These are phyloP conservation scores for Brachirus orientalis DNA, from an alignment of 2,113 vertebrate genomes.

Conservation along the genomic window DNA sequence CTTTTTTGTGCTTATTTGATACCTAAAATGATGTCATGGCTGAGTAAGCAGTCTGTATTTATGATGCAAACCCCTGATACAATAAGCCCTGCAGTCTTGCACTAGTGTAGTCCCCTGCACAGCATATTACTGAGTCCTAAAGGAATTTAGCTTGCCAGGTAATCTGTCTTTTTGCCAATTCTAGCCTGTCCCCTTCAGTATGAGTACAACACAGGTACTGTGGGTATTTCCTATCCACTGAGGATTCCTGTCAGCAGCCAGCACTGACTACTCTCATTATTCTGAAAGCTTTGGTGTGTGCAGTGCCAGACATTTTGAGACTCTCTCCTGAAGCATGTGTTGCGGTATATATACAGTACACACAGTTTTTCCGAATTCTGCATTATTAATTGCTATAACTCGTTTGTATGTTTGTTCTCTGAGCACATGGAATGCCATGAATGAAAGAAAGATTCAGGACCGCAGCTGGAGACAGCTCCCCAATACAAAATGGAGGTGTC, in stretches of 20 bases:
- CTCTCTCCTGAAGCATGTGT: slow-evolving; percentile 9
- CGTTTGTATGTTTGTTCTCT: slow-evolving; percentile 1
- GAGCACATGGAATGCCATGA: not conserved
- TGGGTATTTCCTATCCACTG: slow-evolving; percentile 13
- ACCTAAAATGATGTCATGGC: not conserved
- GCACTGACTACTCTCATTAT: not conserved
- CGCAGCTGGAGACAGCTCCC: slow-evolving; percentile 2
- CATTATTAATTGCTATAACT: not conserved
- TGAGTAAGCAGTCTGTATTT: slow-evolving; percentile 5
- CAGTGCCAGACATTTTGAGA: slow-evolving; percentile 13
- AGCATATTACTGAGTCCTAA: slow-evolving; percentile 5
- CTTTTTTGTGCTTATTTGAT: not conserved
- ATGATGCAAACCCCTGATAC: not conserved
- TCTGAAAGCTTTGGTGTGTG: slow-evolving; percentile 13
- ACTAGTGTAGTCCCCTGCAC: slow-evolving; percentile 20
- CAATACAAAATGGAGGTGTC: slow-evolving; percentile 17
- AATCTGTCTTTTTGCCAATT: slow-evolving; percentile 50
- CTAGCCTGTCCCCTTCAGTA: slow-evolving; percentile 15
- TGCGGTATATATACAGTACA: slow-evolving; percentile 9
- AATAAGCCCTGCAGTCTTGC: slow-evolving; percentile 4
- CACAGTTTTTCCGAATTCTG: not conserved
- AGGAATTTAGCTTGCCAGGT: slow-evolving; percentile 29
- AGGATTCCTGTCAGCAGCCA: slow-evolving; percentile 30
- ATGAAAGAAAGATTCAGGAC: slow-evolving; percentile 17
- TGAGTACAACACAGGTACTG: slow-evolving; percentile 24